A percentile compares a stretch with the other conserved stretches of the same genome.
Conservation (phyloP, 1,140 invertebrate species). For the Brachionus asplanchnoidis region DNA sequence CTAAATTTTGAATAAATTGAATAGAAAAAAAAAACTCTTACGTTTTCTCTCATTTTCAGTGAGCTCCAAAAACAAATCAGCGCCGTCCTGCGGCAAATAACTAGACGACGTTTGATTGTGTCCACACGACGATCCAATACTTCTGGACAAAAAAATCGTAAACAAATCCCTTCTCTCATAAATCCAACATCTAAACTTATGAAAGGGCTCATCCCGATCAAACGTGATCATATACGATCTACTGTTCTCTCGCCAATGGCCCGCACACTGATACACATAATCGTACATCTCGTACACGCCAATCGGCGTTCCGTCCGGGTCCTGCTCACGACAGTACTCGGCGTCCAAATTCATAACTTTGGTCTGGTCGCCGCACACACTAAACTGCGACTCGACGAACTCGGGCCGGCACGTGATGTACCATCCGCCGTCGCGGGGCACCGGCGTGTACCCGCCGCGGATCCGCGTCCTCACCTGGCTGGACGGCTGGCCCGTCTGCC, state of each 20-base stretch:
- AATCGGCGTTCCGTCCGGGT: constrained; percentile 38
- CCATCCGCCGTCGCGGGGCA: constrained; percentile 39
- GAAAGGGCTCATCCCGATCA: constrained; percentile 38
- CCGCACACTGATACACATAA: constrained; percentile 42
- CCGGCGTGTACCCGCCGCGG: constrained; percentile 28
- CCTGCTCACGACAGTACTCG: constrained; percentile 36
- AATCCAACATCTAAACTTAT: constrained; percentile 41
- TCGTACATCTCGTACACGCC: constrained; percentile 37
- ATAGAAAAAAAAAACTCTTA: background rate
- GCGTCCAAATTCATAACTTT: constrained; percentile 40
- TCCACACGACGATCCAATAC: constrained; percentile 34
- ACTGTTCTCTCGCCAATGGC: constrained; percentile 39
- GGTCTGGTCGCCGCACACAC: constrained; percentile 41
- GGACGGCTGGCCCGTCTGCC: background rate
- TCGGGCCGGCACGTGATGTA: constrained; percentile 31
- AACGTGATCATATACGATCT: constrained; percentile 39
- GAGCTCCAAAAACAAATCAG: constrained; percentile 35
- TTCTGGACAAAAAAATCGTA: constrained; percentile 32
- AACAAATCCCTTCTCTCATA: constrained; percentile 41
- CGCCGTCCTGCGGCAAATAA: constrained; percentile 26
- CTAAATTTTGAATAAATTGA: background rate
- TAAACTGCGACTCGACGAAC: constrained; percentile 12
- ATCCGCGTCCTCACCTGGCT: constrained; percentile 23
- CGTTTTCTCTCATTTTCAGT: constrained; percentile 39
- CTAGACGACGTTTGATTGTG: constrained; percentile 20